phyloP scores from a whole-genome alignment of 2,888 invertebrate species.

The Archips xylosteana region DNA sequence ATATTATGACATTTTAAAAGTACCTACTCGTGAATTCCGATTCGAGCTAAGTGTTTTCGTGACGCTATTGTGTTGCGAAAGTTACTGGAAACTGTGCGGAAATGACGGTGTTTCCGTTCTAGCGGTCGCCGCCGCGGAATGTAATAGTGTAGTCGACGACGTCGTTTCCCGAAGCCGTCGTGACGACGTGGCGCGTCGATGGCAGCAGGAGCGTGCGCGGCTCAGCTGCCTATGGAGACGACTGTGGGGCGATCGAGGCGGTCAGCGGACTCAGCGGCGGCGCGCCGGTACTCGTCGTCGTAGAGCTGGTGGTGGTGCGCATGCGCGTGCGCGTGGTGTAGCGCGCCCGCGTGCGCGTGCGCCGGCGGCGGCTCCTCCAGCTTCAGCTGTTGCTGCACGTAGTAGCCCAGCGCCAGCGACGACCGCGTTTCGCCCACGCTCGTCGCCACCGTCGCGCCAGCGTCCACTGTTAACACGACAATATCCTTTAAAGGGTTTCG shows the following conservation, averaged over 20 bases:
- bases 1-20: conserved; percentile 36
- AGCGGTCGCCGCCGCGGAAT: conserved; percentile 3
- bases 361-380: conserved; percentile 71
- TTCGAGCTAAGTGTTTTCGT: conserved; percentile 26
- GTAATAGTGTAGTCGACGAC: neutral
- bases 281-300: conserved; percentile 64
- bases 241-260: conserved; percentile 82
- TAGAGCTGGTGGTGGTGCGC: conserved; percentile 52
- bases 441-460: conserved; percentile 39
- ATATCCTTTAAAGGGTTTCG: neutral
- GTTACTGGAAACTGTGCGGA: conserved; percentile 15
- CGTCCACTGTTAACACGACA: conserved; percentile 31
- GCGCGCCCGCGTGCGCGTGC: conserved; percentile 47
- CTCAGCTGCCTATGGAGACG: conserved; percentile 82
- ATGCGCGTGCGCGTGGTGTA: conserved; percentile 56
- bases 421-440: conserved; percentile 55
- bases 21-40: conserved; percentile 27
- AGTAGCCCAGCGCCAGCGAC: conserved; percentile 68
- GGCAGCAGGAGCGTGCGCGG: conserved; percentile 45
- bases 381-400: conserved; percentile 69
- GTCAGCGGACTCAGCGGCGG: conserved; percentile 56
- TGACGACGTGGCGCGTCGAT: neutral
- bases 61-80: neutral
- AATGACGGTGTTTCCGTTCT: neutral
- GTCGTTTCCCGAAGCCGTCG: neutral